These are phyloP conservation scores for Natator depressus DNA, from an alignment of 2,113 vertebrate genomes.

Conservation along the genomic window DNA sequence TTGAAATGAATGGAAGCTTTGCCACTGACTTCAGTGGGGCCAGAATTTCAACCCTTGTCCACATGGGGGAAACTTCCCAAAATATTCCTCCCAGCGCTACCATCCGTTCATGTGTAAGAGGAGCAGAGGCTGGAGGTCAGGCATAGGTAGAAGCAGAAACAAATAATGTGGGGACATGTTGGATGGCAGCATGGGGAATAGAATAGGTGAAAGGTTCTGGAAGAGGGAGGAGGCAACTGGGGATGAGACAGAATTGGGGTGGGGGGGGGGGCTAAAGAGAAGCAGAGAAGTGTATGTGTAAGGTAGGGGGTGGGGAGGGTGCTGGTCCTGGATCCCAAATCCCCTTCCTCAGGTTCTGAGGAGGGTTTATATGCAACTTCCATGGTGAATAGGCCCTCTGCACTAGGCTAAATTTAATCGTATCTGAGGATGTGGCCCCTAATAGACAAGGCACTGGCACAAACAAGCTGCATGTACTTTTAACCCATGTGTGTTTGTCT, in stretches of 20 bases:
- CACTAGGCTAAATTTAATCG: neutral
- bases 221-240: no score
- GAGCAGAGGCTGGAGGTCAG: neutral
- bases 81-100: neutral
- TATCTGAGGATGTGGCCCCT: neutral
- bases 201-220: no score
- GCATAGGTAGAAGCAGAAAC: neutral
- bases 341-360: neutral
- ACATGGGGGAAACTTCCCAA: neutral
- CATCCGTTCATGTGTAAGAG: neutral
- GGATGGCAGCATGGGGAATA: no score
- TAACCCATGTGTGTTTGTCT: neutral
- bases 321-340: neutral
- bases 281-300: no score
- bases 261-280: no score
- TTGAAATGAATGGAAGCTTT: neutral
- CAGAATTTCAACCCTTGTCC: rapidly evolving
- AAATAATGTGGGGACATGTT: no score
- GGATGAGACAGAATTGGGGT: no score
- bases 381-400: neutral
- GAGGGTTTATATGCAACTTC: rapidly evolving
- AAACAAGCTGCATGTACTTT: neutral
- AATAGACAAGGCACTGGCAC: neutral
- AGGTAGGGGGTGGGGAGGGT: rapidly evolving
- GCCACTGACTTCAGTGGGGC: neutral